Conservation (phyloP, 2,888 invertebrate species). For the Cantharis nigra region DNA sequence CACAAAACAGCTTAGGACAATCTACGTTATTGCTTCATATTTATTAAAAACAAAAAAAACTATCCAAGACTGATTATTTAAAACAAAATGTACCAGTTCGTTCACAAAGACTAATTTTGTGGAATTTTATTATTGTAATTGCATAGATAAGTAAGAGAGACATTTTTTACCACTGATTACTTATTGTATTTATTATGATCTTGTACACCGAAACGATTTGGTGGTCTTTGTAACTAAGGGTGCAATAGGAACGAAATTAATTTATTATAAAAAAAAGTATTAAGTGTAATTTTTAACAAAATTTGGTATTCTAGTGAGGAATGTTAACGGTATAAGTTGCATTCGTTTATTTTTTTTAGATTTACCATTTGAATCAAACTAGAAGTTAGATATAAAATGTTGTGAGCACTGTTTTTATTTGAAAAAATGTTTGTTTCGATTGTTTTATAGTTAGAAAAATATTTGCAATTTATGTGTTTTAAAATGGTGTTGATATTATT, state of each 20-base stretch:
- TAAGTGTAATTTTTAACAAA: background rate
- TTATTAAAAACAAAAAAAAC: slow-evolving; percentile 3
- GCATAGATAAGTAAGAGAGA: slow-evolving; percentile 4
- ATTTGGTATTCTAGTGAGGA: background rate
- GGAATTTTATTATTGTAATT: slow-evolving; percentile 19
- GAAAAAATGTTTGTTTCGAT: background rate
- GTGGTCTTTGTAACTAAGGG: slow-evolving; percentile 2
- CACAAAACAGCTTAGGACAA: slow-evolving; percentile 23
- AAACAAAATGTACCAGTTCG: slow-evolving; percentile 24
- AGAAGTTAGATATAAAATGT: background rate
- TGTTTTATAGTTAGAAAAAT: background rate
- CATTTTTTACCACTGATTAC: slow-evolving; percentile 14
- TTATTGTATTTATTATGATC: background rate
- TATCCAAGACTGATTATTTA: slow-evolving; percentile 26
- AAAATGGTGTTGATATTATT: slow-evolving; percentile 11
- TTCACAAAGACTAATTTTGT: slow-evolving; percentile 22
- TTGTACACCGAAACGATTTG: background rate
- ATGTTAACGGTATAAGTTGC: background rate
- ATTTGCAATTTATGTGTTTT: background rate
- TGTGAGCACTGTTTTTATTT: background rate
- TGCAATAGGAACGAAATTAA: slow-evolving; percentile 15
- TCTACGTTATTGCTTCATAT: slow-evolving; percentile 16
- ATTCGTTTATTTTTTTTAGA: background rate
- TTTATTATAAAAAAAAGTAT: background rate
- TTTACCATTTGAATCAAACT: background rate